These are phyloP conservation scores for Spongilla lacustris DNA, from an alignment of 37 sponge, comb jelly and placozoan genomes.

Conservation along the genomic window DNA sequence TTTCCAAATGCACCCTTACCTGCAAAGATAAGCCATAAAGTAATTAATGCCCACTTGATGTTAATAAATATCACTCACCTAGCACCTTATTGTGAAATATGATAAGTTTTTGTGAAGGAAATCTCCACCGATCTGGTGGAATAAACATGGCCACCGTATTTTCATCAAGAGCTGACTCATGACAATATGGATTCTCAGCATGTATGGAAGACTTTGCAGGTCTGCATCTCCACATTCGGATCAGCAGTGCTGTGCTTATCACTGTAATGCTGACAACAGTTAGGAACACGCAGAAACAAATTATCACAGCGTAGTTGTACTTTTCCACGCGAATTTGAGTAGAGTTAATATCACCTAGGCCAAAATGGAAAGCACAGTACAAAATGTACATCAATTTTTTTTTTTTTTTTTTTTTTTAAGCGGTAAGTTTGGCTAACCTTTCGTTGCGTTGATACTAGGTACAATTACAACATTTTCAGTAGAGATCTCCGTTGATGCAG, in stretches of 20 bases:
- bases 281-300: neutral
- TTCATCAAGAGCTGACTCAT: neutral
- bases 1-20: slow-evolving; percentile 52
- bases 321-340: neutral
- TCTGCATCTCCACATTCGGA: neutral
- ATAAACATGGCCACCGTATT: neutral
- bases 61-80: neutral
- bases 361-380: too few relatives aligned
- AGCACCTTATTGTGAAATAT: neutral
- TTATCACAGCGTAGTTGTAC: neutral
- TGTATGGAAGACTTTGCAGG: neutral
- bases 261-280: neutral
- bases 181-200: neutral
- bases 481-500: neutral
- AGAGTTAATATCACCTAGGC: neutral
- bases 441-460: neutral
- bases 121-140: neutral
- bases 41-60: neutral
- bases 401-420: too few relatives aligned
- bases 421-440: neutral
- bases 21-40: neutral
- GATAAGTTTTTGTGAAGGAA: neutral
- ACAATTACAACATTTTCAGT: neutral
- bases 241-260: neutral
- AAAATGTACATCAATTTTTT: too few relatives aligned